Conservation (phyloP, 2,113 vertebrate genomes). For the Upupa epops region DNA sequence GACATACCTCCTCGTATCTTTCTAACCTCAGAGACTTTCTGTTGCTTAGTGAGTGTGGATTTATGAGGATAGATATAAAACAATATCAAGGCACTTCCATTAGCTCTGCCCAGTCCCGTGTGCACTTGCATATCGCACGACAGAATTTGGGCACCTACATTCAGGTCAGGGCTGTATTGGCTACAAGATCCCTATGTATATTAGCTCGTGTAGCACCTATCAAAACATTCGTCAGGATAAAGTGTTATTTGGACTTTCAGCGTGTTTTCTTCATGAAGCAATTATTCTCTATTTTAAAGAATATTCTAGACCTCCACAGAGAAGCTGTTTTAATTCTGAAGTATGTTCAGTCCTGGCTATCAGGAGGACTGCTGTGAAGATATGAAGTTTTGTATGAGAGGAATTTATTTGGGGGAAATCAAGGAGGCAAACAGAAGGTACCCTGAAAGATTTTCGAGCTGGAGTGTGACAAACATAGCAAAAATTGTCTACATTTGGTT, state of each 20-base stretch:
- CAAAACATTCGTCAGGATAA: not conserved
- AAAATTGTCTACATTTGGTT: not conserved
- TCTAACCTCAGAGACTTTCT: not conserved
- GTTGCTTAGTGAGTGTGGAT: not conserved
- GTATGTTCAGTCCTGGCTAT: not conserved
- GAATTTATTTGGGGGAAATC: not conserved
- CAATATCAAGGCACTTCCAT: not conserved
- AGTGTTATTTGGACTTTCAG: not conserved
- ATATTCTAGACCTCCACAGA: not conserved
- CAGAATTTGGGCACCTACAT: not conserved
- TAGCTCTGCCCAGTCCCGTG: not conserved
- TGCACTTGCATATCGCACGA: fast-evolving
- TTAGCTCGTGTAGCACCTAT: not conserved
- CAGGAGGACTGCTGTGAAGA: not conserved
- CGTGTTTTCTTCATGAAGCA: not conserved
- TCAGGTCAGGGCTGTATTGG: not conserved
- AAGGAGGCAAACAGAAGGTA: not conserved
- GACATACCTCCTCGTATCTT: not conserved
- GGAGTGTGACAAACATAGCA: not conserved
- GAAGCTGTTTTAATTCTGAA: not conserved
- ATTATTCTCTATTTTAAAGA: not conserved
- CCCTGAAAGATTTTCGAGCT: not conserved
- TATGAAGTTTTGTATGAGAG: not conserved
- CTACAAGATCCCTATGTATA: not conserved
- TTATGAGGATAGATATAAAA: not conserved